phyloP scores from a whole-genome alignment of 2,113 vertebrate species.

The Gasterosteus aculeatus region DNA sequence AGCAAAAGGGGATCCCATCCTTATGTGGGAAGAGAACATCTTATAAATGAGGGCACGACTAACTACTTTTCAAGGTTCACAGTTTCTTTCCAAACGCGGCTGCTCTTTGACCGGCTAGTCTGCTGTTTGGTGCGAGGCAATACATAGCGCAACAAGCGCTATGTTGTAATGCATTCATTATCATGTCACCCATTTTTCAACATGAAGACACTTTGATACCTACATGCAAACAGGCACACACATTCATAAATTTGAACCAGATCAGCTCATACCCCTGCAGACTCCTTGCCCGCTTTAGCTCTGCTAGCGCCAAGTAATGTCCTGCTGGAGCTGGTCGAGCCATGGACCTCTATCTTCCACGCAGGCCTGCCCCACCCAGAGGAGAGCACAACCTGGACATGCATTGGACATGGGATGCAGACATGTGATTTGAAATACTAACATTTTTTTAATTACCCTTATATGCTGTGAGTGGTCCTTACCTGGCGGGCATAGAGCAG shows the following conservation, averaged over 20 bases:
- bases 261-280: conserved; percentile 28
- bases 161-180: neutral
- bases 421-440: neutral
- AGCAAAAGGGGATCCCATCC: neutral
- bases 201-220: neutral
- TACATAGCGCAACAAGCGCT: no score
- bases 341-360: conserved; percentile 44
- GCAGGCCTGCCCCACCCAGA: conserved; percentile 44
- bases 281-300: conserved; percentile 32
- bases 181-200: neutral
- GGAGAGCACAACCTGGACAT: conserved; percentile 53
- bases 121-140: neutral
- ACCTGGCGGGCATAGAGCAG: conserved; percentile 87
- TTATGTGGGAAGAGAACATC: neutral
- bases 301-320: conserved; percentile 48
- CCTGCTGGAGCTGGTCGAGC: conserved; percentile 64
- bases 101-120: neutral
- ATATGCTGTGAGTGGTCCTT: neutral
- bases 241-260: neutral
- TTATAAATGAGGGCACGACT: neutral
- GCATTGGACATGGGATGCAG: no score
- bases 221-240: neutral
- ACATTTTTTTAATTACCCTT: neutral
- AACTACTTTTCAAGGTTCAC: neutral
- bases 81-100: no score